These are phyloP conservation scores for Callocephalon fimbriatum DNA, from an alignment of 2,113 vertebrate genomes.

Conservation along the genomic window DNA sequence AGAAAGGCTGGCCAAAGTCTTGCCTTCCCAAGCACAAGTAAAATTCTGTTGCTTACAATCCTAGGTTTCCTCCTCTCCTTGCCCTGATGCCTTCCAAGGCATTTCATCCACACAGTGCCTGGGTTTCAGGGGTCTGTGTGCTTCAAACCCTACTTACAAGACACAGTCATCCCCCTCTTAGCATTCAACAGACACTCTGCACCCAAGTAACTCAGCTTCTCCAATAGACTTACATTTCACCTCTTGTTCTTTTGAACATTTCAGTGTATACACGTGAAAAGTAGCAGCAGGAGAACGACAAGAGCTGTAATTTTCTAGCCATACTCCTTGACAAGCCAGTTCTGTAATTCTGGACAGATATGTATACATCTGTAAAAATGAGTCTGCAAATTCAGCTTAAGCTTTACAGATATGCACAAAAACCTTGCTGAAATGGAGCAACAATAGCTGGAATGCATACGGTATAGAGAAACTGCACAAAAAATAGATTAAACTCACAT, in stretches of 20 bases:
- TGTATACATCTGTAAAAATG: neutral
- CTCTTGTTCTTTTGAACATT: neutral
- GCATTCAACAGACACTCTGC: neutral
- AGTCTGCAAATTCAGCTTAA: neutral
- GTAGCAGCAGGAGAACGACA: neutral
- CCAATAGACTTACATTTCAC: neutral
- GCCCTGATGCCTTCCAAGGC: neutral
- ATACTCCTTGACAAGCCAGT: neutral
- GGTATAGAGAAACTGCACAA: neutral
- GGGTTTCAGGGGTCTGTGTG: neutral
- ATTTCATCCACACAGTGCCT: neutral
- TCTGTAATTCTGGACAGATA: neutral
- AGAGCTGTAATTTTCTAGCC: neutral
- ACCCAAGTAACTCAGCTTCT: neutral
- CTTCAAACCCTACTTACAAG: neutral
- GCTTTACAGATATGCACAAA: neutral
- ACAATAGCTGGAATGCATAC: neutral
- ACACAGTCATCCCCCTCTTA: neutral
- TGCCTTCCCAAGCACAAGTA: neutral
- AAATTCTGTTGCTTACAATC: neutral
- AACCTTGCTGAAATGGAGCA: neutral
- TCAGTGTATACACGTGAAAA: accelerated
- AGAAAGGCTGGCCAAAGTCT: neutral
- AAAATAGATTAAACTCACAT: neutral
- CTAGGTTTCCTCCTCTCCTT: neutral